phyloP scores from a whole-genome alignment of 2,113 vertebrate genomes.

The Oryzias celebensis region DNA sequence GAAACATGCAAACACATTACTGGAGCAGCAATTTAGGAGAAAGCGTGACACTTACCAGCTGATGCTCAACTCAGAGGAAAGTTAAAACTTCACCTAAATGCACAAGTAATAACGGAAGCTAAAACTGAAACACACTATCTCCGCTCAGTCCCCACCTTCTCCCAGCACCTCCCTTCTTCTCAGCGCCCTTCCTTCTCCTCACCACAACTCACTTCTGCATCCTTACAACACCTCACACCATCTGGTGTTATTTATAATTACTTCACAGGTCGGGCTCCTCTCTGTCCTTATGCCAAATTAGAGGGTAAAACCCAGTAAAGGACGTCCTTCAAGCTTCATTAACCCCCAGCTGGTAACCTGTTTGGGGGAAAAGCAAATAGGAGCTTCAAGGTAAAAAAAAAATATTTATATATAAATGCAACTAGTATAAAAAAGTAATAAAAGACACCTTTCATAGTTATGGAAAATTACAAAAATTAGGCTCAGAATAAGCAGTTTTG shows the following conservation, averaged over 20 bases:
- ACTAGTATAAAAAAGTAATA: too few relatives aligned
- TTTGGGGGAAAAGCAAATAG: slow-evolving; percentile 32
- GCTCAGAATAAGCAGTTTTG: too few relatives aligned
- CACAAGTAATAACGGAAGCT: background rate
- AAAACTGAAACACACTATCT: slow-evolving; percentile 25
- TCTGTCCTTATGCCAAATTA: slow-evolving; percentile 52
- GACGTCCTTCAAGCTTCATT: slow-evolving; percentile 37
- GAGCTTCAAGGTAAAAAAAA: slow-evolving; percentile 21
- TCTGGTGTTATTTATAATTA: slow-evolving; percentile 45
- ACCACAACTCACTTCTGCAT: slow-evolving; percentile 21
- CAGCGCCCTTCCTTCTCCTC: slow-evolving; percentile 6
- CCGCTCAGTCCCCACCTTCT: slow-evolving; percentile 47
- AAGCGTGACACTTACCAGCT: slow-evolving; percentile 37
- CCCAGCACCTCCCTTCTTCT: slow-evolving; percentile 33
- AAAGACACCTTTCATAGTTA: too few relatives aligned
- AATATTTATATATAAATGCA: too few relatives aligned
- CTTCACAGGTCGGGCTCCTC: slow-evolving; percentile 21
- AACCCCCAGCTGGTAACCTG: slow-evolving; percentile 43
- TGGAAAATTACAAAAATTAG: too few relatives aligned
- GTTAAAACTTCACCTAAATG: too few relatives aligned
- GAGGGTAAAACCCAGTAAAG: slow-evolving; percentile 48
- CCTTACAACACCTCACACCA: slow-evolving; percentile 27
- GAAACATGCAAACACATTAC: slow-evolving; percentile 1
- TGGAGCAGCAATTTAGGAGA: background rate
- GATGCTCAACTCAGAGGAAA: slow-evolving; percentile 12